phyloP scores from a whole-genome alignment of 2,113 vertebrate genomes.

The Nicator chloris region DNA sequence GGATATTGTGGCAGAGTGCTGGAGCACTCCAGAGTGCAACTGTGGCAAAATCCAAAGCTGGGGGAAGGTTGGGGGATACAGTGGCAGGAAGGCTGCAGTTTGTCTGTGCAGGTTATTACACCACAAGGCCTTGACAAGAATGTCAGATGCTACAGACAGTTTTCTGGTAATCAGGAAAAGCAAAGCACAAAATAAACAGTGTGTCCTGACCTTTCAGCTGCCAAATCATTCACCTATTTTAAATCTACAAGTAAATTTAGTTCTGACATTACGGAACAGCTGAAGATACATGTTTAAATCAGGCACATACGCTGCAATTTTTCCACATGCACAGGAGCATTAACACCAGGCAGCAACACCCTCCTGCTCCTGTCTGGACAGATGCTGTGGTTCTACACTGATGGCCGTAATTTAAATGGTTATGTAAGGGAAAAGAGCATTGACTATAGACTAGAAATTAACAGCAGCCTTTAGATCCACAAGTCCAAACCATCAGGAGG shows the following conservation, averaged over 20 bases:
- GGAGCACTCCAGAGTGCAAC: not conserved
- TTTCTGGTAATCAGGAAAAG: not conserved
- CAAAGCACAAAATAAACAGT: not conserved
- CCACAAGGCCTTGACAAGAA: not conserved
- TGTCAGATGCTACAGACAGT: not conserved
- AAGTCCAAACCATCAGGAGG: not conserved
- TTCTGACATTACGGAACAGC: constrained; percentile 20
- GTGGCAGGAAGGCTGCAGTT: not conserved
- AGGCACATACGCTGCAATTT: not conserved
- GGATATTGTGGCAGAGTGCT: not conserved
- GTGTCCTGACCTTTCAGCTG: constrained; percentile 25
- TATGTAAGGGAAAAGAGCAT: not conserved
- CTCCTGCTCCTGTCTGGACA: not conserved
- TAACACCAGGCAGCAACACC: not conserved
- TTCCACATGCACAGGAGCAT: not conserved
- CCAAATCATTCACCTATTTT: constrained; percentile 44
- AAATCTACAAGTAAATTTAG: constrained; percentile 46
- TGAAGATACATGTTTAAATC: constrained; percentile 26
- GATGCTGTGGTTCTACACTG: not conserved
- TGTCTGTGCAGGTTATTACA: not conserved
- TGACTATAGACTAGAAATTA: not conserved
- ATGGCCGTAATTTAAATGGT: not conserved
- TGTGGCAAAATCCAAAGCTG: not conserved
- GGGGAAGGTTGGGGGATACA: not conserved
- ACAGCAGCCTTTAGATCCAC: not conserved